phyloP scores from a whole-genome alignment of 2,797 vertebrate genomes.

The Cuculus canorus region DNA sequence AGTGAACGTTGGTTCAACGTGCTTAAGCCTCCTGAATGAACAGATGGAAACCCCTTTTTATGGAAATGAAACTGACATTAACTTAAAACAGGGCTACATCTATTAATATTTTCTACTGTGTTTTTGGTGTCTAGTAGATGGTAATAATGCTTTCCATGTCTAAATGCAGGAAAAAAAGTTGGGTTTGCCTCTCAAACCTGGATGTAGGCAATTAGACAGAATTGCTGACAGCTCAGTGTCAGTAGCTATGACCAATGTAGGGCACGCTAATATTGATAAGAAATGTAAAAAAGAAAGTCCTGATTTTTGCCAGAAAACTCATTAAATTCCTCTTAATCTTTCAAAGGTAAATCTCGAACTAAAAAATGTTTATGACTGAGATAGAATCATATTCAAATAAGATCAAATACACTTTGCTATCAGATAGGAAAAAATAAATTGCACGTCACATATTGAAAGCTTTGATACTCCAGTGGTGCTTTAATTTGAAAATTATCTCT shows the following conservation, averaged over 20 bases:
- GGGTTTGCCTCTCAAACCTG: background rate
- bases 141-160: background rate
- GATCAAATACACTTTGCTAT: conserved; percentile 48
- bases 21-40: background rate
- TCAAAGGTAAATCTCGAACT: background rate
- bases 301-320: background rate
- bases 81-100: background rate
- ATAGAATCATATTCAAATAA: conserved; percentile 20
- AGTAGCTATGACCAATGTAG: background rate
- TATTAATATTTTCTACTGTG: background rate
- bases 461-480: conserved; percentile 42
- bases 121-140: background rate
- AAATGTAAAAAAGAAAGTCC: background rate
- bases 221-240: background rate
- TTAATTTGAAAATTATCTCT: conserved; percentile 47
- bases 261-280: background rate
- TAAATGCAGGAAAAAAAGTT: background rate
- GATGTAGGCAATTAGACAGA: background rate
- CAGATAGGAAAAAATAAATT: conserved; percentile 47
- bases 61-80: background rate
- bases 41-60: background rate
- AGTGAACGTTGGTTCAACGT: background rate
- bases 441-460: conserved; percentile 50
- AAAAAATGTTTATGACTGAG: background rate
- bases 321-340: background rate